Conservation (phyloP, 2,113 vertebrate genomes). For the Panthera leo region DNA sequence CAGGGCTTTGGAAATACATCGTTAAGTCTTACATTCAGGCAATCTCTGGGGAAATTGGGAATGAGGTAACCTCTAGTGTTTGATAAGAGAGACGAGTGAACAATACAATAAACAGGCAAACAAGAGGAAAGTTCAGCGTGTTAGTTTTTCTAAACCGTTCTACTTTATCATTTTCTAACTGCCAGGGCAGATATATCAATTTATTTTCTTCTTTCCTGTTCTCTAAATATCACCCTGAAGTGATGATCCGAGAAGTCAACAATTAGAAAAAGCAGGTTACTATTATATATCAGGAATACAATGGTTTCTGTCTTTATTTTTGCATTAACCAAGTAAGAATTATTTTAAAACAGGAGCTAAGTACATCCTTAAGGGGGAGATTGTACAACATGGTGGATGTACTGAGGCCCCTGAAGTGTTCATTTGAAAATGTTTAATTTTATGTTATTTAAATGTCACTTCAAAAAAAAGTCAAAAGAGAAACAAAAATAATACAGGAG, state of each 20-base stretch:
- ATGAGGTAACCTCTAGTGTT: neutral
- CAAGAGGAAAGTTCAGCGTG: neutral
- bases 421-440: neutral
- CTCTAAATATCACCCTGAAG: neutral
- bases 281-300: neutral
- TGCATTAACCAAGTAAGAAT: neutral
- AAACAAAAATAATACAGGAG: neutral
- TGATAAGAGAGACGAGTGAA: neutral
- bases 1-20: neutral
- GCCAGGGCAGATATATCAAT: neutral
- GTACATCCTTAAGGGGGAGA: neutral
- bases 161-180: neutral
- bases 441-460: neutral
- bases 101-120: neutral
- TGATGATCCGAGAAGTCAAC: neutral
- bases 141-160: neutral
- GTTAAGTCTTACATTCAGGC: neutral
- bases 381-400: no score
- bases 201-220: neutral
- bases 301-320: neutral
- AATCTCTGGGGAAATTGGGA: neutral
- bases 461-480: neutral
- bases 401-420: neutral
- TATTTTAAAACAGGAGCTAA: neutral
- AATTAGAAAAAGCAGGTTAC: neutral